A percentile compares a stretch with the other conserved stretches of the same genome.
Conservation (phyloP, 2,113 vertebrate species). For the Xenopus laevis region DNA sequence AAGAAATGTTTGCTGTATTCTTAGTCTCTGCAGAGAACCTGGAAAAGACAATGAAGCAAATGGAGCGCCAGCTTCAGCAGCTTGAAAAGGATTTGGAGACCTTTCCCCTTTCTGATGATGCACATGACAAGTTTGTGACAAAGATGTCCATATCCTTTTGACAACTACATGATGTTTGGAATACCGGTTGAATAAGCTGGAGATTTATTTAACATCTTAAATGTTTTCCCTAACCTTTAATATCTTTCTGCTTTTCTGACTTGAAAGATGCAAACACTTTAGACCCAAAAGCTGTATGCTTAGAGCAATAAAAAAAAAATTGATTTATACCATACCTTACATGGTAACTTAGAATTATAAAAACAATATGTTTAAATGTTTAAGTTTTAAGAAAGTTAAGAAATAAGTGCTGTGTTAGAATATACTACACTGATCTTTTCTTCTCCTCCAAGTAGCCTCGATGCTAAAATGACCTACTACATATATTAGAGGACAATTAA, state of each 20-base stretch:
- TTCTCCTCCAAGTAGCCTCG: too few species aligned
- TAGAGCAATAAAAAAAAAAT: constrained; percentile 11
- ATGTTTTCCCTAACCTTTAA: constrained; percentile 48
- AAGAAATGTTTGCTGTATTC: too few species aligned
- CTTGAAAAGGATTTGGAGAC: constrained; percentile 95
- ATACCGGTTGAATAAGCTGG: constrained; percentile 43
- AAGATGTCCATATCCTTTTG: constrained; percentile 98
- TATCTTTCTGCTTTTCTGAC: constrained; percentile 20
- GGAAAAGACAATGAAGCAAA: constrained; percentile 93
- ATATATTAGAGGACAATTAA: too few species aligned
- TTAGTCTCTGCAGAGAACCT: too few species aligned
- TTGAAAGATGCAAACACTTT: constrained; percentile 33
- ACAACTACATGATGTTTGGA: constrained; percentile 49
- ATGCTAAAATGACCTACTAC: too few species aligned
- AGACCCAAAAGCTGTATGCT: constrained; percentile 37
- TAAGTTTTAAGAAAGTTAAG: too few species aligned
- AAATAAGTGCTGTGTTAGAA: too few species aligned
- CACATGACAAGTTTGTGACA: constrained; percentile 84
- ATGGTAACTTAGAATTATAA: too few species aligned
- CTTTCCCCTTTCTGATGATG: constrained; percentile 84
- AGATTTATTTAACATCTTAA: constrained; percentile 48
- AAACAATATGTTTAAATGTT: too few species aligned
- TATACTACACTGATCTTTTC: too few species aligned
- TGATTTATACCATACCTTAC: too few species aligned
- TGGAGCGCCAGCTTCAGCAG: constrained; percentile 92